phyloP scores from a whole-genome alignment of 2,888 invertebrate genomes.

The Kryphioiulus occultus region DNA sequence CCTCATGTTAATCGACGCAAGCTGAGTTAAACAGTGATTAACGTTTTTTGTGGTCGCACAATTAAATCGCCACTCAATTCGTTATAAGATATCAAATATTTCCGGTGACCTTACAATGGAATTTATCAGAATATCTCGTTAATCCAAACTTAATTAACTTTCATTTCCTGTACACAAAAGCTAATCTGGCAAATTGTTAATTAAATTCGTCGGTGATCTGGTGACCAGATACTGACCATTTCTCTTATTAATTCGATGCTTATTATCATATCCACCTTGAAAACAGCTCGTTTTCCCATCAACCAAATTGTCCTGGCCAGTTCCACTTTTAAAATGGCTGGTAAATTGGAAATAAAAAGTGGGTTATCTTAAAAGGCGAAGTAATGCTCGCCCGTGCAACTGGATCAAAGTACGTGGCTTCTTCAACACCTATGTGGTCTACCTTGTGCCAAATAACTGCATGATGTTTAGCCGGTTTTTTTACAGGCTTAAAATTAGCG shows the following conservation, averaged over 20 bases:
- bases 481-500: background rate
- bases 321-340: background rate
- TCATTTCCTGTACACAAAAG: background rate
- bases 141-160: conserved; percentile 13
- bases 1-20: background rate
- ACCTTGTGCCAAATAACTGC: conserved; percentile 44
- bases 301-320: background rate
- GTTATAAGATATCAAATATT: background rate
- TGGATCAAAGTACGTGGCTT: conserved; percentile 38
- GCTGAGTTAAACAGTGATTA: background rate
- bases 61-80: background rate
- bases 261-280: conserved; percentile 37
- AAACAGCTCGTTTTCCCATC: background rate
- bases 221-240: background rate
- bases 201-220: background rate
- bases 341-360: background rate
- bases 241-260: background rate
- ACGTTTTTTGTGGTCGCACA: background rate
- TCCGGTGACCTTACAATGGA: background rate
- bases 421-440: conserved; percentile 46
- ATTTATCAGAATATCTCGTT: background rate
- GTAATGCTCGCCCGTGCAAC: conserved; percentile 12
- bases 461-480: conserved; percentile 38
- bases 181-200: background rate
- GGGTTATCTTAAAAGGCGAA: conserved; percentile 39